Base-by-base conservation (phyloP, 2,888 invertebrate species). In the Tanypteryx hageni region DNA sequence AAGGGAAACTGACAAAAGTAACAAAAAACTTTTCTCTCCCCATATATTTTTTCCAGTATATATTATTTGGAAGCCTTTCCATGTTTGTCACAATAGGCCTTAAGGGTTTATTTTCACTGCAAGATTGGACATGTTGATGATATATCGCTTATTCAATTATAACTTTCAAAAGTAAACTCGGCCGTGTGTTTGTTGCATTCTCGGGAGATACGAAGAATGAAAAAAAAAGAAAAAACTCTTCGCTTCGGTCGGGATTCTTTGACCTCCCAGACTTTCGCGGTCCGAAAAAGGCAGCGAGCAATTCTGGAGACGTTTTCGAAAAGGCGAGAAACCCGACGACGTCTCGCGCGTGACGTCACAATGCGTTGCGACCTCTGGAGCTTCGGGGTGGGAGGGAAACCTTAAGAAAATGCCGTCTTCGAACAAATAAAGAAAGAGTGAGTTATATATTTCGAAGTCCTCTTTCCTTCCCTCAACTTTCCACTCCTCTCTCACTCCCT, bases 101-200 rank as follows among this genome's bases (percentile, higher is more conserved):
- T 27, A 76, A 22, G 76, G 76, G 22, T 14, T 27, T 27, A 27
- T 76, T 76, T 76, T 27, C 27, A 76, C 13, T 13, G 27, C 76
- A 27, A 18, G 18, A 0, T 18, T 18, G 68, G 76, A 76, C 76
- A 76, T 76, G 27, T 76, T 76, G 76, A 27, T 76, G 76, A 27
- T 76, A 76, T 27, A 76, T 76, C 22, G 22, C 27, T 76, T 76
- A 76, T 76, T 76, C 76, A 76, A 76, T 76, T 76, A 76, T 76
- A 76, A 76, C 76, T 76, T 76, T 27, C 27, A 13, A 13, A 27
- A 27, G 76, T 76, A 13, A 27, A 10, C 22, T 27, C 27, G 22
- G 13, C 76, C 27, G 27, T 76, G 22, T 27, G 76, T 44, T 3
- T 27, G 76, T 22, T 76, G 76, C 76, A 76, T 27, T 76, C 68